Percentiles rank a stretch among this genome's conserved stretches.
Evolutionary conservation across 2,113 vertebrate species (phyloP).

Genomic region (Blennius ocellaris): DNA sequence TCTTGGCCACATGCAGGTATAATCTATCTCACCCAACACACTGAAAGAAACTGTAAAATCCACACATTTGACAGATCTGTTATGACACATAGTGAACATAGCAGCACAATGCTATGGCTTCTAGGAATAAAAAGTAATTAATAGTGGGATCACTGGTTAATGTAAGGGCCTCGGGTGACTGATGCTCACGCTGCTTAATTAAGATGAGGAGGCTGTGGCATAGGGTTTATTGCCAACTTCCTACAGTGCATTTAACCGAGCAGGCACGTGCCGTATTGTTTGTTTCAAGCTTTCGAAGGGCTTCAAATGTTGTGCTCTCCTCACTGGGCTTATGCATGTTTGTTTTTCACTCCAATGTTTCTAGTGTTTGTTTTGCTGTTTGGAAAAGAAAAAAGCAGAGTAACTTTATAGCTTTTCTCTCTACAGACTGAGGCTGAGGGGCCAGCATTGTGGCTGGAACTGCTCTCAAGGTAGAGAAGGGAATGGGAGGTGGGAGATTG

Average conservation of each 20-base stretch:
- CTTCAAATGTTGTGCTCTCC: neutral
- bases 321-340: neutral
- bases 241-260: neutral
- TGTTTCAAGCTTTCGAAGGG: neutral
- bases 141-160: constrained; percentile 46
- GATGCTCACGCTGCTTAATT: constrained; percentile 25
- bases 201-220: neutral
- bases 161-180: constrained; percentile 8
- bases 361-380: constrained; percentile 21
- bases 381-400: neutral
- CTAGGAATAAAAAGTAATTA: constrained; percentile 43
- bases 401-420: neutral
- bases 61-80: neutral
- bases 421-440: neutral
- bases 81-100: constrained; percentile 24
- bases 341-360: constrained; percentile 8
- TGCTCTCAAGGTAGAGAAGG: constrained; percentile 14
- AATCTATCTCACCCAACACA: constrained; percentile 26
- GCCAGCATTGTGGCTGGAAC: neutral
- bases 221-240: constrained; percentile 18
- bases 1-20: constrained; percentile 33
- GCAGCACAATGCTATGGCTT: constrained; percentile 25
- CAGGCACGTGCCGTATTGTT: neutral
- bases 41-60: neutral
- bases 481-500: constrained; percentile 26